Evolutionary conservation across 2,888 invertebrate species (phyloP), one percentile per base, ranked within the genome.

Genomic region (Conistra vaccinii): DNA sequence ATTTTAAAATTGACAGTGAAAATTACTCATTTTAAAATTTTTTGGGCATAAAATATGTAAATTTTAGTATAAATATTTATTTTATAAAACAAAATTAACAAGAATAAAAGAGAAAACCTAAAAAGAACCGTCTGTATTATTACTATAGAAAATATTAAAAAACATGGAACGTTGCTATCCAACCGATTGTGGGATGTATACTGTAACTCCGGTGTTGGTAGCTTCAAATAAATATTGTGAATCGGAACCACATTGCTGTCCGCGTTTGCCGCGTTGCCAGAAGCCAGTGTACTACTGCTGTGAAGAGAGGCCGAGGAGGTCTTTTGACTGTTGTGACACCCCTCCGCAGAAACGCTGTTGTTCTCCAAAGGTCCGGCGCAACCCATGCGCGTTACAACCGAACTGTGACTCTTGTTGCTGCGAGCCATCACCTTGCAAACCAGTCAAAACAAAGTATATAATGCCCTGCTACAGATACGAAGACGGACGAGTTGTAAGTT

Each of bases 401-500:
- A 35, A 0, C 23, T 75, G 48, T 53, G 39, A 72, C 1, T 3
- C 57, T 29, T 73, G 23, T 80, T 84, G 80, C 71, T 77, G 84
- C 42, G 20, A 45, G 12, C 32, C 42, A 32, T 76, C 87, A 9
- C 61, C 77, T 29, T 92, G 91, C 85, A 91, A 89, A 77, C 93
- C 93, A 35, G 88, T 92, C 61, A 93, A 92, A 85, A 94, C 93
- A 4, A 96, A 96, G 92, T 96, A 96, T 79, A 92, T 96, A 51
- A 95, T 96, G 80, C 96, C 96, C 3, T 96, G 96, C 83, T 96
- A 96, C 78, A 91, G 96, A 88, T 96, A 96, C 61, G 96, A 96
- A 90, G 96, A 96, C 81, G 96, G 96, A 23, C 92, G 96, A 74
- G 95, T 96, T 81, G 96, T 96, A 93, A 96, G 96, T 95, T 57